phyloP scores from a whole-genome alignment of 2,888 invertebrate genomes.

The Cerceris ruficornis region DNA sequence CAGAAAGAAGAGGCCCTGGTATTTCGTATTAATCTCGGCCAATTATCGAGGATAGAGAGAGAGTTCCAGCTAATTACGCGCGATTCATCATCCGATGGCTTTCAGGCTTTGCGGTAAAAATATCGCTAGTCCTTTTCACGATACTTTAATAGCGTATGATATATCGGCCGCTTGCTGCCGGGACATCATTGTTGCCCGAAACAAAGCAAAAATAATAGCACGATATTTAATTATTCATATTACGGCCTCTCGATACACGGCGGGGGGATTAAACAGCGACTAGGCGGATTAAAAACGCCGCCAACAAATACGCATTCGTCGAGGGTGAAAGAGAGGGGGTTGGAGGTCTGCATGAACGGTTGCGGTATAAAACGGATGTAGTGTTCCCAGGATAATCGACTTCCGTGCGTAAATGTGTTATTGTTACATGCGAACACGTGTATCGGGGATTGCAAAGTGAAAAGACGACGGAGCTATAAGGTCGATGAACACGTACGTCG shows the following conservation, averaged over 20 bases:
- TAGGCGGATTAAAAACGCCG: background rate
- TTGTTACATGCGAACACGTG: conserved; percentile 1
- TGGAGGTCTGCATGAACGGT: background rate
- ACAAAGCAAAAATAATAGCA: conserved; percentile 34
- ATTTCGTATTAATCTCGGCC: conserved; percentile 42
- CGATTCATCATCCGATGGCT: conserved; percentile 37
- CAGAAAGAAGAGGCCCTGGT: background rate
- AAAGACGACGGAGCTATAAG: conserved; percentile 35
- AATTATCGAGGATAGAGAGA: conserved; percentile 44
- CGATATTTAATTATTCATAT: conserved; percentile 30
- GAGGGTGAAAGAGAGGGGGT: background rate
- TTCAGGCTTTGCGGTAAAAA: conserved; percentile 6
- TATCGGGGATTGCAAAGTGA: conserved; percentile 13
- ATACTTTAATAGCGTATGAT: conserved; percentile 38
- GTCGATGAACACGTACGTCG: conserved; percentile 6
- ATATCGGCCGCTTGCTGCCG: background rate
- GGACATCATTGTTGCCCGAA: conserved; percentile 19
- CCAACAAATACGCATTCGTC: background rate
- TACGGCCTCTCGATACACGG: background rate
- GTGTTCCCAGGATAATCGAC: conserved; percentile 14
- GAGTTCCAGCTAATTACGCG: conserved; percentile 34
- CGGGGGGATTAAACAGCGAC: background rate
- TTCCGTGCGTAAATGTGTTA: background rate
- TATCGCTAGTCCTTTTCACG: conserved; percentile 25
- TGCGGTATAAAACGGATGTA: background rate